Evolutionary conservation across 1,140 invertebrate genomes (phyloP), one percentile per base, ranked within the genome.

Genomic region (Medauroidea extradentata): DNA sequence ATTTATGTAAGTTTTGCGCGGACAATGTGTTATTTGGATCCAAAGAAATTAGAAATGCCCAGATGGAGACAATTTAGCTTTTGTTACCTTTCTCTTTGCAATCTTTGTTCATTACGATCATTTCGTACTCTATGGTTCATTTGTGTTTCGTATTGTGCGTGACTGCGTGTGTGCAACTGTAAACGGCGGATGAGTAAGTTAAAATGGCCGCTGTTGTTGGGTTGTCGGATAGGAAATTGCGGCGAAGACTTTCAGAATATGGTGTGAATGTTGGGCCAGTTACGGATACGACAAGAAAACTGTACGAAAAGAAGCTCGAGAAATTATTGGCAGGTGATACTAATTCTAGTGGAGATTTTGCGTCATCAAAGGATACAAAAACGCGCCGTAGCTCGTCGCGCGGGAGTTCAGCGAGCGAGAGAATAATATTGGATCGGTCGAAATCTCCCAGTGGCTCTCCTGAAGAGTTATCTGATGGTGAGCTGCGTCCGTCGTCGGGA

Each of bases 251-350:
- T 24, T 76, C 82, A 39, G 83, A 90, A 71, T 84, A 83, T 78
- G 89, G 89, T 14, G 86, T 86, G 71, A 84, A 85, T 51, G 82
- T 85, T 49, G 86, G 87, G 70, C 88, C 89, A 8, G 85, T 93
- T 41, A 91, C 88, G 19, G 83, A 85, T 23, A 89, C 87, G 19
- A 92, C 90, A 11, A 80, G 89, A 59, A 85, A 85, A 60, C 78
- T 90, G 48, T 79, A 89, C 61, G 79, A 85, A 25, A 90, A 89
- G 68, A 91, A 90, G 72, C 74, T 92, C 2, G 87, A 85, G 70
- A 79, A 83, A 61, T 79, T 86, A 42, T 16, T 41, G 41, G 13
- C 25, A 11, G 41, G 39, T 19, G 21, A 41, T 1, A 24, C 9
- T n/a, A 41, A 42, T 11, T 21, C 39, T 14, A 44, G 53, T 41